Evolutionary conservation across 2,888 invertebrate genomes (phyloP), one percentile per base, ranked within the genome.

Genomic region (Carabus problematicus): DNA sequence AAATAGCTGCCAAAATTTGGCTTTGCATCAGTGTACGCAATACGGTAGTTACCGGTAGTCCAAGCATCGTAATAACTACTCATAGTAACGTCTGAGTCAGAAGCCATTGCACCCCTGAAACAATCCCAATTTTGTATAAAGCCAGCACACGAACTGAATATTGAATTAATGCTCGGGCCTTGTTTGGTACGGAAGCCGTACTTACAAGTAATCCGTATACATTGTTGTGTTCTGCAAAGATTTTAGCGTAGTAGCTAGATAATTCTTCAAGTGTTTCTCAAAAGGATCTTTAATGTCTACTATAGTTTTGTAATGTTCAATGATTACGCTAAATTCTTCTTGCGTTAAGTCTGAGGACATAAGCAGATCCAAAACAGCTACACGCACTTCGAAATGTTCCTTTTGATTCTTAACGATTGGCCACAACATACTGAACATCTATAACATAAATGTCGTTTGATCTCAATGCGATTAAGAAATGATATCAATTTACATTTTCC

Each of bases 311-410:
- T 8, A 40, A 14, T 14, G n/a, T 14, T 52, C 8, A 16, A 63
- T 16, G 19, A 63, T 52, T 7, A 8, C 18, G 8, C 41, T 52
- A 40, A 63, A 63, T 3, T 54, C 14, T 40, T 11, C 41, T 52
- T 49, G 18, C 4, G 8, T 54, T 1, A 90, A 88, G 71, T 87
- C 86, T 0, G 90, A 88, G 39, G 86, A 84, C 0, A 91, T 80
- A 1, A 91, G 4, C 29, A 64, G 45, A 29, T 64, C 64, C 16
- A 64, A n/a, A 12, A 56, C 58, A 12, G 29, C 29, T 14, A 64
- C 40, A 56, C 64, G 29, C 11, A 64, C 18, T 39, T 64, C 58
- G 14, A 64, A 56, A 12, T n/a, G 9, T 64, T 64, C 64, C 14
- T 19, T 39, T 18, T 41, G 19, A 39, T 64, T 64, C 45, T 45